A percentile compares a stretch with the other conserved stretches of the same genome.
Conservation (phyloP, 2,113 vertebrate species). For the Protobothrops mucrosquamatus region DNA sequence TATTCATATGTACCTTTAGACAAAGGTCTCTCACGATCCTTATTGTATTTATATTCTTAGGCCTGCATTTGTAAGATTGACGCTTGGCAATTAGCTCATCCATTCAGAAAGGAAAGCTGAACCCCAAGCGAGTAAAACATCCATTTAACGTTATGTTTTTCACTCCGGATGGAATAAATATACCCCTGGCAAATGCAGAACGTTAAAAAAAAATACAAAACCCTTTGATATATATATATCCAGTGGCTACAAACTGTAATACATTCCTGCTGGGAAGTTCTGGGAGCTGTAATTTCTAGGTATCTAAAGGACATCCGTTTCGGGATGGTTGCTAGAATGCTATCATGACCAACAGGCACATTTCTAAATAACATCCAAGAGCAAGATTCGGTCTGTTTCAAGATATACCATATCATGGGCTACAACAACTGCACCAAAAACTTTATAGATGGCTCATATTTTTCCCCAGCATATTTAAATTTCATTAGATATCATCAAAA, state of each 20-base stretch:
- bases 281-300: not conserved
- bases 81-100: not conserved
- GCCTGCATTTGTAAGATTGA: not conserved
- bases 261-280: not conserved
- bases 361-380: not conserved
- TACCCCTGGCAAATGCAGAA: not conserved
- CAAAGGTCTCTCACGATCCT: not conserved
- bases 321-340: not conserved
- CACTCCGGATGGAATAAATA: not conserved
- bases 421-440: not conserved
- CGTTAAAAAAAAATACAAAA: not conserved
- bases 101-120: not conserved
- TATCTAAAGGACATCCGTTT: not conserved
- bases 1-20: not conserved
- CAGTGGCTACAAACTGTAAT: not conserved
- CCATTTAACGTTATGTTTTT: not conserved
- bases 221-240: not conserved
- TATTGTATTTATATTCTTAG: not conserved
- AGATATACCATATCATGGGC: not conserved
- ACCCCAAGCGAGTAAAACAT: not conserved
- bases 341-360: not conserved
- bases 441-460: not conserved
- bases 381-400: not conserved
- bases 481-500: not conserved
- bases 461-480: not conserved